Conservation (phyloP, 2,113 vertebrate species). For the Bubo blakistoni region DNA sequence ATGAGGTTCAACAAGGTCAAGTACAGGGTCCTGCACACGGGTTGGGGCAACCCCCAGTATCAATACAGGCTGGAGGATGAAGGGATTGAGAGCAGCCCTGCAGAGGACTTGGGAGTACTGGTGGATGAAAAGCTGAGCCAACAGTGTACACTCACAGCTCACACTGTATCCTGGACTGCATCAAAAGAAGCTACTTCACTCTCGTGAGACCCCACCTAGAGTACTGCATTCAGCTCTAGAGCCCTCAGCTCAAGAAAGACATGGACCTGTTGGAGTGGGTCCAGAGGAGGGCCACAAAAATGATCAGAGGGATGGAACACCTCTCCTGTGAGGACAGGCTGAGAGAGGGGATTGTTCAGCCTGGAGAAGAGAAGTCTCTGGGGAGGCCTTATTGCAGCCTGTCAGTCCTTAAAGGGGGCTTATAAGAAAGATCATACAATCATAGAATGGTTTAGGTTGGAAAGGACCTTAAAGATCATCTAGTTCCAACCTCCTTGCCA, state of each 20-base stretch:
- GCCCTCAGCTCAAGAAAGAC: background rate
- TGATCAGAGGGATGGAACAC: background rate
- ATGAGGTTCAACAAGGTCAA: background rate
- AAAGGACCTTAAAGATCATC: too few species aligned
- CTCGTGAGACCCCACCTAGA: background rate
- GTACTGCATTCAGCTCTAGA: background rate
- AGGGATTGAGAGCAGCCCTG: background rate
- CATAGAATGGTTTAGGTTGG: too few species aligned
- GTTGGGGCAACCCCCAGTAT: fast-evolving
- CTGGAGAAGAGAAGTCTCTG: background rate
- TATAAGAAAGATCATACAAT: background rate
- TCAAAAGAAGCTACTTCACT: background rate
- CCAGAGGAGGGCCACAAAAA: background rate
- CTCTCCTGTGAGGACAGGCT: background rate
- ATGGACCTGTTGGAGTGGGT: background rate
- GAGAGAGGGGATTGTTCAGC: background rate
- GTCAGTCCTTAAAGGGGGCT: background rate
- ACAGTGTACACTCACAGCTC: background rate
- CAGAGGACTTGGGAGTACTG: fast-evolving
- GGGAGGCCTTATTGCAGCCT: background rate
- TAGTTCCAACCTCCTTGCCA: too few species aligned
- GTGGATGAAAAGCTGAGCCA: background rate
- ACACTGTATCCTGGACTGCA: background rate
- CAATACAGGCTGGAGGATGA: too few species aligned
- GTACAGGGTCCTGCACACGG: background rate